Base-by-base conservation (phyloP, 2,797 vertebrate species). In the Phataginus tricuspis region DNA sequence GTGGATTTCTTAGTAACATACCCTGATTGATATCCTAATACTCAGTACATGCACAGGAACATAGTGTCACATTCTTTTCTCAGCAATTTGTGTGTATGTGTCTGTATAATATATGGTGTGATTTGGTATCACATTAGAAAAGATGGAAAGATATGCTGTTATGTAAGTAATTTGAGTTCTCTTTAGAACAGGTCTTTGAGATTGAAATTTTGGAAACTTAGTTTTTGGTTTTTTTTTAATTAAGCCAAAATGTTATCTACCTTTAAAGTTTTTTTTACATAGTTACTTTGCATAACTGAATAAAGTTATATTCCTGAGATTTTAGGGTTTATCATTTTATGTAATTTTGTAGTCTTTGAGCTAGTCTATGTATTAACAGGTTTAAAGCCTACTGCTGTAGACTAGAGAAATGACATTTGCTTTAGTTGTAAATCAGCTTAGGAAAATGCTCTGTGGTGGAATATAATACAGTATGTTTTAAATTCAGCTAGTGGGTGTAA, bases 161-260 rank as follows among this genome's bases (percentile, higher is more conserved):
- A 39, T 78, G 75, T 71, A 83, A 86, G 74, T 88, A 29, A 77
- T 92, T 57, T 97, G 77, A 86, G 2, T 90, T 86, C 51, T 88
- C 37, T 61, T 53, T 79, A 74, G 51, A 96, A 61, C 4, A 68
- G 15, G 34, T 88, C 16, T 89, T 94, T 72, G 49, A 59, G 25
- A 6, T 59, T 86, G 75, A 82, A 72, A 91, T 71, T 93, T 82
- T 25, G 25, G 4, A 11, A 31, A 63, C 29, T 89, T 86, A 64
- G 9, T 64, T 77, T 77, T 15, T 27, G 13, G 31, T 31, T 63
- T 61, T 61, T 63, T 31, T 12, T 45, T 45, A 45, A 45, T 45
- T 45, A 45, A 9, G 8, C 42, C 42, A 45, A 45, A 45, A 45
- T 8, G 10, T 45, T 45, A 45, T 45, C 1, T 66, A 31, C 29